Evolutionary conservation across 1,140 invertebrate genomes (phyloP).

Genomic region (Leptopilina boulardi): DNA sequence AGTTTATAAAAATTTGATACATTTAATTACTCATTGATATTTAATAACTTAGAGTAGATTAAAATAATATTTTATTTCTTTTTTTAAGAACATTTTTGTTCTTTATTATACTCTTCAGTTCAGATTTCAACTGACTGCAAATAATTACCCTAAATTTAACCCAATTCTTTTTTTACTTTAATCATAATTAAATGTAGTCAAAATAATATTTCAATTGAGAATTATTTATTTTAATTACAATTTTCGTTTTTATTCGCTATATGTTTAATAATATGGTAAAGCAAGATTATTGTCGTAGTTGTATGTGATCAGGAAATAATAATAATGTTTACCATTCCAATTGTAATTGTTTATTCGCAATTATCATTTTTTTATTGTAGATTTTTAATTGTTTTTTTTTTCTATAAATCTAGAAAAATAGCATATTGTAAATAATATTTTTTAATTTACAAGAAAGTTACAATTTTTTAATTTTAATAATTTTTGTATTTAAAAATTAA

Average conservation of each 20-base stretch:
- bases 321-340: constrained; percentile 26
- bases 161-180: too few relatives aligned
- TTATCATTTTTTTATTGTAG: neutral
- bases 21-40: neutral
- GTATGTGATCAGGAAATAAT: neutral
- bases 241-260: neutral
- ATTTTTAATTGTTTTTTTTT: too few relatives aligned
- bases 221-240: neutral
- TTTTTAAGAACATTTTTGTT: neutral
- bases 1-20: neutral
- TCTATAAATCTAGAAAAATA: too few relatives aligned
- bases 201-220: neutral
- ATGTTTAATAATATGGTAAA: neutral
- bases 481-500: too few relatives aligned
- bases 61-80: neutral
- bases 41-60: neutral
- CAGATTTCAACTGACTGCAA: neutral
- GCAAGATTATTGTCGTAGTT: neutral
- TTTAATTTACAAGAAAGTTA: too few relatives aligned
- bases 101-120: neutral
- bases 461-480: too few relatives aligned
- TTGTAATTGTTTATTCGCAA: neutral
- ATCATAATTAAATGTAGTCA: neutral
- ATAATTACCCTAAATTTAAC: too few relatives aligned
- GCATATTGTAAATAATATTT: too few relatives aligned